Base-by-base conservation (phyloP, 1,140 invertebrate genomes). In the Drosophila equinoxialis region DNA sequence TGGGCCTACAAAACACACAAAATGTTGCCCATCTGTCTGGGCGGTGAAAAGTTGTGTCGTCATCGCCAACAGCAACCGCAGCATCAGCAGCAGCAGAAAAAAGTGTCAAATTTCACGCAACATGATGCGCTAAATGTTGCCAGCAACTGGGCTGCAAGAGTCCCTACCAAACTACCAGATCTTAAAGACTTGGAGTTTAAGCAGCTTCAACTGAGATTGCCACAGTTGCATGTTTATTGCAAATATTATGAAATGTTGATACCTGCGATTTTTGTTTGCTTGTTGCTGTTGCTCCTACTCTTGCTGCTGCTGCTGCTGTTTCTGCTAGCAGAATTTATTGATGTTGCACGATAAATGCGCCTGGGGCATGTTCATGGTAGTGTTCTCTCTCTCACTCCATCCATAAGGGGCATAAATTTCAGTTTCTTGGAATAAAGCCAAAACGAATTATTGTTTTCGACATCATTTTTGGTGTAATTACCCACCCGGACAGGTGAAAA, bases 201-300 rank as follows among this genome's bases (percentile, higher is more conserved):
- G 30, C 30, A 30, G 6, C 30, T 51, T 51, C 45, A 20, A 10
- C 45, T 23, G 17, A 51, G 45, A 51, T 70, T 59, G 66, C 37
- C 65, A 77, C 87, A 90, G 87, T 90, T 90, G 87, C 89, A 89
- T 90, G 87, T 87, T 90, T 90, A 84, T 90, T 90, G 89, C 90
- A 90, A 90, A 90, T 90, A 90, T 90, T 90, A 90, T 90, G 87
- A 90, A 87, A 87, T 90, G 87, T 77, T 90, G 87, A 84, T 80
- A 89, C 74, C 80, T 84, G 76, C 80, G 73, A 79, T 76, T 86
- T 82, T 71, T 79, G 68, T 71, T 66, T 70, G 68, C 54, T 63
- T 74, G 70, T 58, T 80, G 67, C 64, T 54, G 39, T 51, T 63
- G 59, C 54, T 62, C 3, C 23, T 26, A 26, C 23, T 26, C 23